phyloP scores from a whole-genome alignment of 2,113 vertebrate genomes.

The Prunella himalayana region DNA sequence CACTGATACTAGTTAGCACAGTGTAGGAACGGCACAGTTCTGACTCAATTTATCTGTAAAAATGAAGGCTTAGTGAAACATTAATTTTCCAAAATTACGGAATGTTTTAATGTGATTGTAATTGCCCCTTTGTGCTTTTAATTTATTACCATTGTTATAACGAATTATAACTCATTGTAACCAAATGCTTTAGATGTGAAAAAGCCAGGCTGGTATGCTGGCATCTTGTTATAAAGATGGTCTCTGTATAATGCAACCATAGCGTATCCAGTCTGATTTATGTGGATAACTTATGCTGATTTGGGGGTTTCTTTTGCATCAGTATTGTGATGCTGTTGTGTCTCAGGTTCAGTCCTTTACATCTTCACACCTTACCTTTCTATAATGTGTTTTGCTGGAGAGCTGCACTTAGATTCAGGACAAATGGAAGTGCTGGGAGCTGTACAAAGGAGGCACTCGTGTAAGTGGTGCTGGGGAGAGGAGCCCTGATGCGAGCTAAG shows the following conservation, averaged over 20 bases:
- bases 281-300: not conserved
- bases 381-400: not conserved
- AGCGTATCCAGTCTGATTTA: not conserved
- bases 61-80: slow-evolving; percentile 52
- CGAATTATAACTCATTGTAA: slow-evolving; percentile 33
- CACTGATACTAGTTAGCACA: not conserved
- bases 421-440: not conserved
- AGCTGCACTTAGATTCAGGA: not conserved
- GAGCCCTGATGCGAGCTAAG: not conserved
- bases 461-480: not conserved
- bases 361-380: not conserved
- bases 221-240: slow-evolving; percentile 14
- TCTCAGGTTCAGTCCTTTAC: not conserved
- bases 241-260: not conserved
- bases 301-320: not conserved
- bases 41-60: slow-evolving; percentile 42
- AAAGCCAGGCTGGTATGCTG: not conserved
- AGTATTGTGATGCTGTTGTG: not conserved
- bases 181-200: slow-evolving; percentile 39
- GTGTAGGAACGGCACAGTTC: not conserved
- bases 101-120: slow-evolving; percentile 64
- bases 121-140: slow-evolving; percentile 61
- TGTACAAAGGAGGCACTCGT: not conserved
- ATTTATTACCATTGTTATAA: slow-evolving; percentile 53
- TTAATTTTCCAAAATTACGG: slow-evolving; percentile 62